Evolutionary conservation across 2,888 invertebrate species (phyloP), one percentile per base, ranked within the genome.

Genomic region (Hofmannophila pseudospretella): DNA sequence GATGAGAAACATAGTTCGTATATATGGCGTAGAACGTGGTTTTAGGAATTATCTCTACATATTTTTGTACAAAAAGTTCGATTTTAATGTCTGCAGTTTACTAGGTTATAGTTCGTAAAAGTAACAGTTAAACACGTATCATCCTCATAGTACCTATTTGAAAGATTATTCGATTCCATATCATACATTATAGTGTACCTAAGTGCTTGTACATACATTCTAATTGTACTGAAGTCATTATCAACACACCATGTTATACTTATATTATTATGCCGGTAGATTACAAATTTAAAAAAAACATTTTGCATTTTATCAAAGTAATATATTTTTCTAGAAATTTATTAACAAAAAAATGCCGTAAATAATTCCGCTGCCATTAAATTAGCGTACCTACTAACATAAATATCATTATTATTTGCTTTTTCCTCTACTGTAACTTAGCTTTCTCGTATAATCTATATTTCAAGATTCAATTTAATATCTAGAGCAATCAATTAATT

Each of bases 41-140:
- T 59, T 48, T 66, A 63, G 61, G 48, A 51, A 67, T 61, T 69
- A 63, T 59, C 63, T 71, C 62, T 57, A 67, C 73, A 72, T 78
- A 79, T 78, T 79, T 78, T 78, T 79, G 78, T 77, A 77, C 67
- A 74, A 72, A 16, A 71, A 54, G 46, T 57, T 58, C 59, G 59
- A 61, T 65, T 65, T 52, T 65, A 55, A 55, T 51, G 49, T 54
- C 59, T n/a, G n/a, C n/a, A 50, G 58, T 61, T 64, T 57, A 53
- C 34, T 53, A 59, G 50, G 55, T 47, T 49, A 46, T 49, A 39
- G 32, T 47, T 41, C 38, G 35, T 43, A 31, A 36, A 39, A 36
- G 35, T 41, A 33, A 41, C 38, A 31, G 32, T 42, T 42, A 16
- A 41, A 55, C 58, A 61, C 67, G 58, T 75, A 75, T 74, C 70